Percentiles rank a stretch among this genome's conserved stretches.
Conservation (phyloP, 1,140 invertebrate species). For the Dendrolimus kikuchii region DNA sequence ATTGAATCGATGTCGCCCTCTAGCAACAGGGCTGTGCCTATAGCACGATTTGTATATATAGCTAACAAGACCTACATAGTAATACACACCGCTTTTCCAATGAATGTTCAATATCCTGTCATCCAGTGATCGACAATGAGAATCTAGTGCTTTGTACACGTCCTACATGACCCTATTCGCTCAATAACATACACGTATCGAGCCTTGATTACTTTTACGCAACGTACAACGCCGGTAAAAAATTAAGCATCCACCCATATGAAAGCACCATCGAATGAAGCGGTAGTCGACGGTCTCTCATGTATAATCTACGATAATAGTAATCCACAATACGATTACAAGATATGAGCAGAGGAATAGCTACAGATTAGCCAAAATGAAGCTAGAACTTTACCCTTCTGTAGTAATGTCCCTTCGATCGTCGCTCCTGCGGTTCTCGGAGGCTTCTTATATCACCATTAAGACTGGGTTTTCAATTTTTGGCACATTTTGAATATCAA, state of each 20-base stretch:
- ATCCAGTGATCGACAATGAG: slow-evolving; percentile 1
- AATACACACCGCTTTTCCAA: slow-evolving; percentile 16
- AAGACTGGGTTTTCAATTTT: slow-evolving; percentile 70
- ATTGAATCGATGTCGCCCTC: slow-evolving; percentile 26
- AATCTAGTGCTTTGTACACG: slow-evolving; percentile 1
- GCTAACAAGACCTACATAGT: slow-evolving; percentile 12
- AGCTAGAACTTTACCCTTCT: slow-evolving; percentile 66
- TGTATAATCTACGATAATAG: slow-evolving; percentile 3
- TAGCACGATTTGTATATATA: slow-evolving; percentile 12
- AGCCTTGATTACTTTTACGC: slow-evolving; percentile 26
- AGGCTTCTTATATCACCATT: slow-evolving; percentile 66
- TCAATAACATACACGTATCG: slow-evolving; percentile 17
- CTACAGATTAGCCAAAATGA: slow-evolving; percentile 21
- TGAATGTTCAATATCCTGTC: slow-evolving; percentile 14
- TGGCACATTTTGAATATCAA: slow-evolving; percentile 67
- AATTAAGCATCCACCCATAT: slow-evolving; percentile 21
- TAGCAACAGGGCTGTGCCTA: slow-evolving; percentile 32
- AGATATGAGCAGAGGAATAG: slow-evolving; percentile 18
- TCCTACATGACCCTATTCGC: slow-evolving; percentile 17
- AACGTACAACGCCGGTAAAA: slow-evolving; percentile 22
- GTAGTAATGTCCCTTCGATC: slow-evolving; percentile 60
- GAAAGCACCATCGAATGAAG: slow-evolving; percentile 1
- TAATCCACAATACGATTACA: slow-evolving; percentile 1
- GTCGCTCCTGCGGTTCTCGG: slow-evolving; percentile 60
- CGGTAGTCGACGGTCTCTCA: neutral